Evolutionary conservation across 2,888 invertebrate genomes (phyloP).

Genomic region (Polyploca ridens): DNA sequence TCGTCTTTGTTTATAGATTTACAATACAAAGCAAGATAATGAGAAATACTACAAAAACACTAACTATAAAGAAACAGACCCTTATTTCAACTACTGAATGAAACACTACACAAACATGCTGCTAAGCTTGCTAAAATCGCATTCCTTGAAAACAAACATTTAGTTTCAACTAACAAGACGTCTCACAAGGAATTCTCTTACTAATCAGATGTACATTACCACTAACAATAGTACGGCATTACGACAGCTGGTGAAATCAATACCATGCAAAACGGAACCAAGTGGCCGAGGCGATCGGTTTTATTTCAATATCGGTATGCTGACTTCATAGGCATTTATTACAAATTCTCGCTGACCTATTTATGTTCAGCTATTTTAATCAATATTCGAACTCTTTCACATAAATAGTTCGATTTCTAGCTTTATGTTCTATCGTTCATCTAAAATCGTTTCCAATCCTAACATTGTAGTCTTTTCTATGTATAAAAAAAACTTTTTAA

Average conservation of each 20-base stretch:
- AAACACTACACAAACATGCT: background rate
- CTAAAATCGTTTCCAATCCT: background rate
- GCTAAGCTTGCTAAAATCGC: background rate
- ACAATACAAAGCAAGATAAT: too few relatives aligned
- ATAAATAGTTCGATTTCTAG: background rate
- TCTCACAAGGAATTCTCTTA: background rate
- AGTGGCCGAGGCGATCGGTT: background rate
- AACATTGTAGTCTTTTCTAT: too few relatives aligned
- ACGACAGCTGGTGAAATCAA: background rate
- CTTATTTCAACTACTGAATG: background rate
- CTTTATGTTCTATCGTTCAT: background rate
- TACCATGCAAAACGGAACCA: background rate
- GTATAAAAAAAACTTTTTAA: too few relatives aligned
- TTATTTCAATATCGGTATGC: background rate
- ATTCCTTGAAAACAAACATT: background rate
- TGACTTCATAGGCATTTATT: conserved; percentile 2
- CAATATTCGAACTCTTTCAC: background rate
- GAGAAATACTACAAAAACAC: too few relatives aligned
- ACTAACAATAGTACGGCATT: background rate
- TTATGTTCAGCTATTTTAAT: conserved; percentile 4
- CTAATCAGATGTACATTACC: background rate
- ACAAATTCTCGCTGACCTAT: background rate
- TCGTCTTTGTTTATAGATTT: too few relatives aligned
- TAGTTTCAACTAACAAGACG: background rate
- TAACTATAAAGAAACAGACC: too few relatives aligned